Percentiles rank a stretch among this genome's conserved stretches.
These are phyloP conservation scores for Pempheris klunzingeri DNA, from an alignment of 2,797 vertebrate species.

Conservation along the genomic window DNA sequence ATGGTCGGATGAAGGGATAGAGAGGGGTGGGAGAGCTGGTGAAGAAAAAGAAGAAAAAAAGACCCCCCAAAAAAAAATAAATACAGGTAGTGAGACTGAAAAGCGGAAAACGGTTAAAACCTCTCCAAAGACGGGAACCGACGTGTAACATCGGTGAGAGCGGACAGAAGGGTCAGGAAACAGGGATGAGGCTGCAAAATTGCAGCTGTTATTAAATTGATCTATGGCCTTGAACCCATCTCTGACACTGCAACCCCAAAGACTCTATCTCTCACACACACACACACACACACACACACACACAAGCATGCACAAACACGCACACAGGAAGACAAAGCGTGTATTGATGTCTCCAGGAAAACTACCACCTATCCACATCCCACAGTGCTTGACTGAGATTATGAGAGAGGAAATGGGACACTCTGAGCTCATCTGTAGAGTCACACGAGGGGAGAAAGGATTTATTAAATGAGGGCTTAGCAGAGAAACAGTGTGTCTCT, in stretches of 20 bases:
- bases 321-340: conserved; percentile 22
- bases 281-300: conserved; percentile 1
- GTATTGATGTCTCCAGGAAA: conserved; percentile 43
- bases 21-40: conserved; percentile 31
- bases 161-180: conserved; percentile 46
- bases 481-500: conserved; percentile 31
- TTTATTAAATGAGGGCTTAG: conserved; percentile 52
- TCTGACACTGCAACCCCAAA: conserved; percentile 42
- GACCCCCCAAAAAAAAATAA: neutral
- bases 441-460: conserved; percentile 19
- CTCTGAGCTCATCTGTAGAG: conserved; percentile 40
- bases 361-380: conserved; percentile 45
- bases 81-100: conserved; percentile 38
- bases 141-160: conserved; percentile 8
- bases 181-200: conserved; percentile 53
- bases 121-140: neutral
- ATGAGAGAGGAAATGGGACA: conserved; percentile 58
- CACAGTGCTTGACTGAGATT: conserved; percentile 47
- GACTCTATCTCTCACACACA: conserved; percentile 12
- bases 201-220: conserved; percentile 64
- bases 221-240: conserved; percentile 59
- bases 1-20: conserved; percentile 43
- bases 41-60: conserved; percentile 8
- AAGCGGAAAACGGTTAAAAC: conserved; percentile 40
- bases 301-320: conserved; percentile 18